Percentiles rank a stretch among this genome's conserved stretches.
Evolutionary conservation across 35 echinoderm and acorn worm species (phyloP).

Genomic region (Heliocidaris erythrogramma): DNA sequence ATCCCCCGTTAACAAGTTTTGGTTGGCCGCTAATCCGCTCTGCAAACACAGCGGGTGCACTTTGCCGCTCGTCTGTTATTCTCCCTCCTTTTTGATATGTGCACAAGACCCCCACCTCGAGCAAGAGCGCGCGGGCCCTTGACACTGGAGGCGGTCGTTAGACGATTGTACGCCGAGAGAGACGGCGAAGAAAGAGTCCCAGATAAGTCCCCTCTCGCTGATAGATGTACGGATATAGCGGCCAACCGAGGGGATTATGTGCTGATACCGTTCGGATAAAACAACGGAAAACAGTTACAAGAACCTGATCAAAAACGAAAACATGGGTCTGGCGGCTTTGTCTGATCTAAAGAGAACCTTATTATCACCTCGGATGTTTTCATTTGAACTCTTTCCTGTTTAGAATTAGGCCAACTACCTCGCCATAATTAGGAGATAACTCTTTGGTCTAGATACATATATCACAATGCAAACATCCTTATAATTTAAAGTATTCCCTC

Average conservation of each 20-base stretch:
- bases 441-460: not conserved
- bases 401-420: conserved; percentile 41
- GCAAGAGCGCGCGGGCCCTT: not conserved
- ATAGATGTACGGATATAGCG: not conserved
- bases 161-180: conserved; percentile 7
- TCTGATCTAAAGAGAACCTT: not conserved
- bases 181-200: conserved; percentile 6
- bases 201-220: not conserved
- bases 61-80: not conserved
- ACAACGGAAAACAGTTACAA: conserved; percentile 43
- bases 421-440: not conserved
- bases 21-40: conserved; percentile 45
- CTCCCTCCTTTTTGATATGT: not conserved
- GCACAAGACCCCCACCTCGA: not conserved
- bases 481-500: not conserved
- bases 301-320: conserved; percentile 22
- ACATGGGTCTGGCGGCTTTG: conserved; percentile 20
- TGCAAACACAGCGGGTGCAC: conserved; percentile 37
- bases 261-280: conserved; percentile 7
- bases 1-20: conserved; percentile 50
- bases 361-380: conserved; percentile 32
- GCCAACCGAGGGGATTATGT: not conserved
- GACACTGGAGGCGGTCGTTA: not conserved
- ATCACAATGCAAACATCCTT: not conserved
- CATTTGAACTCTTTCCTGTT: conserved; percentile 1